Evolutionary conservation across 2,888 invertebrate species (phyloP).

Genomic region (Malachius bipustulatus): DNA sequence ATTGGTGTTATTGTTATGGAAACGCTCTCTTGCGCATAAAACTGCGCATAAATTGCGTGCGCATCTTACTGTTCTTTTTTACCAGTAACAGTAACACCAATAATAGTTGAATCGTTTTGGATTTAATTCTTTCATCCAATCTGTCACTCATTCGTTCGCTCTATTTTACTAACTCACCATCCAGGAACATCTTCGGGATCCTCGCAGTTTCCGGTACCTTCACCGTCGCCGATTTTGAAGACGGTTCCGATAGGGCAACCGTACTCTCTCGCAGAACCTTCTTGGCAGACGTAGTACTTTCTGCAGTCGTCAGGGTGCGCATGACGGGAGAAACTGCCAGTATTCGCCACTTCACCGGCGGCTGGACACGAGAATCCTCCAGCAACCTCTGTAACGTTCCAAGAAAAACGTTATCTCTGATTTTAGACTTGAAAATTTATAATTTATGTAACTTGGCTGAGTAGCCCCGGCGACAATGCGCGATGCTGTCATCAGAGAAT

Average conservation of each 20-base stretch:
- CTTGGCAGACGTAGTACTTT: slow-evolving; percentile 89
- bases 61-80: no score
- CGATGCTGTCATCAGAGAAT: no score
- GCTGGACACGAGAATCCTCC: slow-evolving; percentile 81
- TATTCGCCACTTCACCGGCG: slow-evolving; percentile 66
- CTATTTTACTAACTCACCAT: slow-evolving; percentile 74
- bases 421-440: no score
- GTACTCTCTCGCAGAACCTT: slow-evolving; percentile 83
- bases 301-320: slow-evolving; percentile 91
- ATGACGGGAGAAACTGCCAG: slow-evolving; percentile 87
- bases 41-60: no score
- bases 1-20: no score
- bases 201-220: slow-evolving; percentile 86
- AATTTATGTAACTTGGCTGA: no score
- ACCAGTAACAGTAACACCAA: no score
- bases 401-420: slow-evolving; percentile 6
- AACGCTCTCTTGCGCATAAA: no score
- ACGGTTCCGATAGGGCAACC: slow-evolving; percentile 93
- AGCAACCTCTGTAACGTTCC: slow-evolving; percentile 62
- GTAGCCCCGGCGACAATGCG: no score
- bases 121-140: no score
- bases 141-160: no score
- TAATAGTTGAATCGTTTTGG: no score
- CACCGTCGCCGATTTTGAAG: slow-evolving; percentile 85
- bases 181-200: slow-evolving; percentile 93